These are phyloP conservation scores for Bombus cullumanus DNA, from an alignment of 1,140 invertebrate genomes.

Conservation along the genomic window DNA sequence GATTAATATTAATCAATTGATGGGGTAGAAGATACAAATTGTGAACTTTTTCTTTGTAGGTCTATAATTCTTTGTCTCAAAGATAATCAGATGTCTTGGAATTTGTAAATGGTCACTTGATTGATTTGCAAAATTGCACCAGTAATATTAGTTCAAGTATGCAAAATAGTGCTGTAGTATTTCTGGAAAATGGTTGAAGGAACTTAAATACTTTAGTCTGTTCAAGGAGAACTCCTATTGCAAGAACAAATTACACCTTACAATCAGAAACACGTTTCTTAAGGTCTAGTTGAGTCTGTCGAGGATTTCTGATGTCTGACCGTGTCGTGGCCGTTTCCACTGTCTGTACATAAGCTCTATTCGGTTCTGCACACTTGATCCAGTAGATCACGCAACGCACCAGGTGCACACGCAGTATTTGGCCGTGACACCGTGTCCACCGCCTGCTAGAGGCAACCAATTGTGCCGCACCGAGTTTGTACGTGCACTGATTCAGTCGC, in stretches of 20 bases:
- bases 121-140: too few species aligned
- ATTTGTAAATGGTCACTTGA: too few species aligned
- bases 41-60: background rate
- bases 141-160: too few species aligned
- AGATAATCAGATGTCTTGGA: background rate
- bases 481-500: slow-evolving; percentile 13
- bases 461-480: slow-evolving; percentile 18
- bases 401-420: slow-evolving; percentile 47
- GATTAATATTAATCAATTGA: background rate
- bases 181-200: too few species aligned
- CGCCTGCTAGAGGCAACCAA: slow-evolving; percentile 41
- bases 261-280: background rate
- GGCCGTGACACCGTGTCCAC: slow-evolving; percentile 35
- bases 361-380: slow-evolving; percentile 34
- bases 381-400: slow-evolving; percentile 51
- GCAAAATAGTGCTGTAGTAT: too few species aligned
- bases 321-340: background rate
- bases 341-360: slow-evolving; percentile 36
- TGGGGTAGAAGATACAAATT: background rate
- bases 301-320: background rate
- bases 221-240: background rate
- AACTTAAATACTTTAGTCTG: background rate
- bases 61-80: background rate
- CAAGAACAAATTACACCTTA: background rate
- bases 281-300: background rate